Base-by-base conservation (phyloP, 2,888 invertebrate genomes). In the Thereva unica region DNA sequence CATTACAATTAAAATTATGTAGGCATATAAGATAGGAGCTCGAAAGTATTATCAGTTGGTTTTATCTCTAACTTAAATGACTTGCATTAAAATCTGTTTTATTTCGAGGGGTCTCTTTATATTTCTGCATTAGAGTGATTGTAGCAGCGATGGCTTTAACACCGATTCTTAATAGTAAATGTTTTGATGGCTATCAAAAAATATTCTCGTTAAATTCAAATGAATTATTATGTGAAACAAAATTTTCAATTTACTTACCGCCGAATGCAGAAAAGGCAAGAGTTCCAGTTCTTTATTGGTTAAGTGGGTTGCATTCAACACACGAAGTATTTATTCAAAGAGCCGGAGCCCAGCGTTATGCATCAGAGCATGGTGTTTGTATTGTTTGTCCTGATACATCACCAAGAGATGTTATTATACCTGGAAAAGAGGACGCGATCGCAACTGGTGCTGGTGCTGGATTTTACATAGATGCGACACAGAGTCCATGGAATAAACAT, bases 361-460 rank as follows among this genome's bases (percentile, higher is more conserved):
- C 96, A 10, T 85, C 93, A 7, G 85, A 93, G 75, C 85, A 91
- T 77, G 90, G 90, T 2, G 82, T 97, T 6, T 87, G 93, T 71
- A 85, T 97, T 64, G 91, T 97, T 23, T 90, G 90, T 63, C 95
- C 97, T 0, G 97, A 97, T 76, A 97, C 97, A 1, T 95, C 95
- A 73, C 96, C 96, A 3, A 84, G 95, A 75, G 92, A 91, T 7
- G 85, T 91, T 37, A 91, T 91, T 75, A 86, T 97, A 68, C 87
- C 90, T 44, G 95, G 95, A 4, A 93, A 96, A 81, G 90, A 92
- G 75, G 93, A 93, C 12, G 84, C 85, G 42, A 95, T 90, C 87
- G 95, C 95, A 81, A 93, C 97, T 82, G 97, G 97, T 38, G 88
- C 89, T 8, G 92, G 92, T 23, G 97, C 97, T 71, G 94, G 96